phyloP scores from a whole-genome alignment of 2,888 invertebrate species.

The Eulithis testata region DNA sequence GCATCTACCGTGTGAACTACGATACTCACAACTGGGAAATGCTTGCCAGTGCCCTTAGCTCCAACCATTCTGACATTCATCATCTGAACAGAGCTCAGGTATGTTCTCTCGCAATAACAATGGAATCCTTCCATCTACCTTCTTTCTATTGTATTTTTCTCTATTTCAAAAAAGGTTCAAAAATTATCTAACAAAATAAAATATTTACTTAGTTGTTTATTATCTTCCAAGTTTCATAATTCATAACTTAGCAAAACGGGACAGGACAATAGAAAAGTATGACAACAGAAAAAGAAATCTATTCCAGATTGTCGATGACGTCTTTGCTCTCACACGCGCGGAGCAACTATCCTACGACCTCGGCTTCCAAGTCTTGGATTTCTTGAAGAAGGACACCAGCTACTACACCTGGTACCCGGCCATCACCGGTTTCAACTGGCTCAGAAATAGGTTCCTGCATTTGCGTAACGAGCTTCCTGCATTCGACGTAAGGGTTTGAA shows the following conservation, averaged over 20 bases:
- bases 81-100: slow-evolving; percentile 90
- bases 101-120: slow-evolving; percentile 4
- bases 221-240: too few species aligned
- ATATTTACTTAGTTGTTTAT: too few species aligned
- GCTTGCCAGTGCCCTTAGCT: slow-evolving; percentile 72
- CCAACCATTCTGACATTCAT: slow-evolving; percentile 75
- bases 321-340: slow-evolving; percentile 75
- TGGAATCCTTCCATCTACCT: too few species aligned
- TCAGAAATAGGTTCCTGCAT: slow-evolving; percentile 72
- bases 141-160: too few species aligned
- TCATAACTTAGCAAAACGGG: too few species aligned
- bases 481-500: slow-evolving; percentile 63
- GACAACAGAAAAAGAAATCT: too few species aligned
- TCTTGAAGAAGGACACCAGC: slow-evolving; percentile 70
- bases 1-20: slow-evolving; percentile 88
- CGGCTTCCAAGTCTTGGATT: slow-evolving; percentile 71
- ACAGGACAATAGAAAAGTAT: too few species aligned
- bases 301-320: slow-evolving; percentile 75
- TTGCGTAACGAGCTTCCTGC: slow-evolving; percentile 58
- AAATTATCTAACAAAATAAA: too few species aligned
- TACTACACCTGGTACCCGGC: slow-evolving; percentile 78
- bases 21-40: slow-evolving; percentile 82
- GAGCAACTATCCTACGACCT: slow-evolving; percentile 58
- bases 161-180: too few species aligned
- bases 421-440: slow-evolving; percentile 70